These are phyloP conservation scores for Epistrophella euchroma DNA, from an alignment of 2,888 invertebrate genomes.

Conservation along the genomic window DNA sequence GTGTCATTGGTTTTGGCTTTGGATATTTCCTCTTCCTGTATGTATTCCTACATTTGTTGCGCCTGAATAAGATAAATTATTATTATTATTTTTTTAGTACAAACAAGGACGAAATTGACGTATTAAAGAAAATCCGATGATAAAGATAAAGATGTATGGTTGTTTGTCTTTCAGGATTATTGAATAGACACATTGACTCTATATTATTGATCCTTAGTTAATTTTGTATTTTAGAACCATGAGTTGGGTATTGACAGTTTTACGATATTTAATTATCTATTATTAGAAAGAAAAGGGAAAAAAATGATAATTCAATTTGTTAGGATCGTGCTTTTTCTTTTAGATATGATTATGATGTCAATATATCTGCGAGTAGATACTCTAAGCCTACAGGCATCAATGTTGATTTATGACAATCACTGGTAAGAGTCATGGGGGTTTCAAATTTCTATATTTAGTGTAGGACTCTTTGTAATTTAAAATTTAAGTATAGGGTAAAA, in stretches of 20 bases:
- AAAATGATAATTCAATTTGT: neutral
- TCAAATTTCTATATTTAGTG: too few species aligned
- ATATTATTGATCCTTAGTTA: conserved; percentile 2
- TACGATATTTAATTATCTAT: neutral
- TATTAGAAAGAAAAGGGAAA: neutral
- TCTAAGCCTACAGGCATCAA: too few species aligned
- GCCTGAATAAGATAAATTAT: conserved; percentile 14
- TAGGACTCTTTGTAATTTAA: too few species aligned
- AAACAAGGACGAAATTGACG: neutral
- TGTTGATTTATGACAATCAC: too few species aligned
- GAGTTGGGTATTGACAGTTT: conserved; percentile 10
- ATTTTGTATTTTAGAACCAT: conserved; percentile 5
- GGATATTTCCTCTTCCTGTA: neutral
- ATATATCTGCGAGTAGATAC: too few species aligned
- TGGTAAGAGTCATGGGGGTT: too few species aligned
- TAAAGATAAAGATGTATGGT: too few species aligned
- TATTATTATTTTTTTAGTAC: neutral
- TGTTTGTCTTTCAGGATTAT: neutral
- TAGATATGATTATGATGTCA: neutral
- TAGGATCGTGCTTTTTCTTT: neutral
- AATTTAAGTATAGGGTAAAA: too few species aligned
- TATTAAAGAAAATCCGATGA: neutral
- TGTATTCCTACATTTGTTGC: conserved; percentile 21
- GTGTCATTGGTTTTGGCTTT: neutral
- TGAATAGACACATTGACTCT: neutral